A percentile compares a stretch with the other conserved stretches of the same genome.
phyloP scores from a whole-genome alignment of 2,888 invertebrate species.

The Drosophila emarginata region DNA sequence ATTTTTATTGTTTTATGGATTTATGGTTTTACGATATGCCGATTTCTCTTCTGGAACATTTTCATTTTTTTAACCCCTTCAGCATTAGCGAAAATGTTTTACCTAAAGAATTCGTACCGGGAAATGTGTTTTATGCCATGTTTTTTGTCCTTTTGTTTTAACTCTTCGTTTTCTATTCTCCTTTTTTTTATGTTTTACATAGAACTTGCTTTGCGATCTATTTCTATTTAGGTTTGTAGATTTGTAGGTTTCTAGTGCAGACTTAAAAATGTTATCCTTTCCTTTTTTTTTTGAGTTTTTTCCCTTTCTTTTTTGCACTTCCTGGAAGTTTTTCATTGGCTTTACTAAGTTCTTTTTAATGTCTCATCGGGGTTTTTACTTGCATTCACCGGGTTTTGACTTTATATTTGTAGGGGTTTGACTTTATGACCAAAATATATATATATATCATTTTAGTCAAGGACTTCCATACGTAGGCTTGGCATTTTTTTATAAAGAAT shows the following conservation, averaged over 20 bases:
- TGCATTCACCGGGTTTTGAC: slow-evolving; percentile 61
- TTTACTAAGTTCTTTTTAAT: slow-evolving; percentile 50
- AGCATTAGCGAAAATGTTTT: slow-evolving; percentile 37
- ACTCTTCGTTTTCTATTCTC: slow-evolving; percentile 18
- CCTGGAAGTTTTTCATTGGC: slow-evolving; percentile 40
- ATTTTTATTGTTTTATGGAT: slow-evolving; percentile 58
- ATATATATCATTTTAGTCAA: background rate
- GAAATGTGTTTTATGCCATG: slow-evolving; percentile 62
- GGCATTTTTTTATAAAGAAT: background rate
- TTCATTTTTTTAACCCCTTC: slow-evolving; percentile 53
- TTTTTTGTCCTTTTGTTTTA: slow-evolving; percentile 29
- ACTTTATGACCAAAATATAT: slow-evolving; percentile 54
- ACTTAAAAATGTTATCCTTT: slow-evolving; percentile 18
- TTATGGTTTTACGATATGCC: slow-evolving; percentile 72
- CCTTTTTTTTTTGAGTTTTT: slow-evolving; percentile 18
- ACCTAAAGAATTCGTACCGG: slow-evolving; percentile 48
- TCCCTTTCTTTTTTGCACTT: slow-evolving; percentile 39
- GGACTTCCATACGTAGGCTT: background rate
- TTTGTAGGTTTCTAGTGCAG: slow-evolving; percentile 75
- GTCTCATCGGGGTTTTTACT: slow-evolving; percentile 23
- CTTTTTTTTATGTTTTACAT: slow-evolving; percentile 29
- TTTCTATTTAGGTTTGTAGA: slow-evolving; percentile 56
- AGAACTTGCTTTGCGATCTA: slow-evolving; percentile 50
- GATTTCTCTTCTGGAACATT: slow-evolving; percentile 17
- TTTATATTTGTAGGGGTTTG: slow-evolving; percentile 68